Evolutionary conservation across 2,113 vertebrate species (phyloP), one percentile per base, ranked within the genome.

Genomic region (Gymnorhina tibicen): DNA sequence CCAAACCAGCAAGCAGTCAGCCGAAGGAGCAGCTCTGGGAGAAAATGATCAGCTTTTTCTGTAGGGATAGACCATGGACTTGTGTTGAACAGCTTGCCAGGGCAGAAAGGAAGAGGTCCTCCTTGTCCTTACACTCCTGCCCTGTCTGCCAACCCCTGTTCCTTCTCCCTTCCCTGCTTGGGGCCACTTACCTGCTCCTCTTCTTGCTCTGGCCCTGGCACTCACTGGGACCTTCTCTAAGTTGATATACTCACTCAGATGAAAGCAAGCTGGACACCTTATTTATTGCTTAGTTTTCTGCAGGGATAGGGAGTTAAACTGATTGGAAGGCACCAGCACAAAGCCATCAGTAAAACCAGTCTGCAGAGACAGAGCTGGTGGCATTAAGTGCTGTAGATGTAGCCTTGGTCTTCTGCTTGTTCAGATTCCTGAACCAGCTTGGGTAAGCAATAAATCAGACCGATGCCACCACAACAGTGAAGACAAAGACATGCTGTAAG

Each of bases 381-480:
- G 13, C 8, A n/a, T 47, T 53, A 33, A 56, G 18, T 30, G 14
- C 33, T 56, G 49, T 26, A 72, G 72, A 47, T 23, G 30, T 8
- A 78, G 37, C 46, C 28, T 85, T 4, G 1, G 8, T 24, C 72
- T 89, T 91, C 53, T 77, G 17, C 55, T 77, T 73, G 24, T 32
- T 80, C 56, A 67, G n/a, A 33, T 74, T 68, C 68, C 44, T 74
- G 55, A 60, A 69, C 12, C n/a, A 83, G 42, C 30, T 73, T 59
- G 21, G 10, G 20, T 68, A 44, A 14, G 19, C 63, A 80, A 46
- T 37, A 68, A 83, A 83, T 58, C 27, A 91, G 67, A 84, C 6
- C 0, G 0, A 35, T 39, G 59, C 16, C 53, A 85, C 52, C 32
- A 24, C 41, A 50, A 6, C 9, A 64, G 27, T 23, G 59, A n/a